Evolutionary conservation across 2,888 invertebrate species (phyloP).

Genomic region (Nephrotoma flavescens): DNA sequence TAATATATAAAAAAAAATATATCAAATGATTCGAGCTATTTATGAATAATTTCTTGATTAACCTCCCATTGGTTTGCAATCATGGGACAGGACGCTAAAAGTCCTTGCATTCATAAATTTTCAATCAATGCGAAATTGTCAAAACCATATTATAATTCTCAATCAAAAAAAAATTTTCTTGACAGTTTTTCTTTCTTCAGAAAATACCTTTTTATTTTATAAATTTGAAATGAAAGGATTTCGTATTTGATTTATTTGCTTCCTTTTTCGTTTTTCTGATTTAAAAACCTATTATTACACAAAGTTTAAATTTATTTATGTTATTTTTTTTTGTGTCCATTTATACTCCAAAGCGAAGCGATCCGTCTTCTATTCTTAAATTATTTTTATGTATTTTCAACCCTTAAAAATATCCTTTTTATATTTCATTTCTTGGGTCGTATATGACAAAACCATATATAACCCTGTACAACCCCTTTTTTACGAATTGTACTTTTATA

Average conservation of each 20-base stretch:
- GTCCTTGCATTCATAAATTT: neutral
- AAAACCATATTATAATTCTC: neutral
- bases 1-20: neutral
- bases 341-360: neutral
- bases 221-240: neutral
- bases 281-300: neutral
- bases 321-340: neutral
- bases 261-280: neutral
- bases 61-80: neutral
- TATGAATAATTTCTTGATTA: too few relatives aligned
- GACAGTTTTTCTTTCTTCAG: neutral
- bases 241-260: neutral
- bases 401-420: neutral
- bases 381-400: neutral
- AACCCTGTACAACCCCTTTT: neutral
- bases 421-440: neutral
- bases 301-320: neutral
- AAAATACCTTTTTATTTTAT: neutral
- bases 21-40: too few relatives aligned
- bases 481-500: neutral
- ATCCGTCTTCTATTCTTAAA: neutral
- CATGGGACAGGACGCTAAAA: neutral
- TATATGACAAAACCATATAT: neutral
- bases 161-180: neutral
- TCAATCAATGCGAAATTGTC: neutral